Conservation (phyloP, 1,140 invertebrate species). For the Diprion similis region DNA sequence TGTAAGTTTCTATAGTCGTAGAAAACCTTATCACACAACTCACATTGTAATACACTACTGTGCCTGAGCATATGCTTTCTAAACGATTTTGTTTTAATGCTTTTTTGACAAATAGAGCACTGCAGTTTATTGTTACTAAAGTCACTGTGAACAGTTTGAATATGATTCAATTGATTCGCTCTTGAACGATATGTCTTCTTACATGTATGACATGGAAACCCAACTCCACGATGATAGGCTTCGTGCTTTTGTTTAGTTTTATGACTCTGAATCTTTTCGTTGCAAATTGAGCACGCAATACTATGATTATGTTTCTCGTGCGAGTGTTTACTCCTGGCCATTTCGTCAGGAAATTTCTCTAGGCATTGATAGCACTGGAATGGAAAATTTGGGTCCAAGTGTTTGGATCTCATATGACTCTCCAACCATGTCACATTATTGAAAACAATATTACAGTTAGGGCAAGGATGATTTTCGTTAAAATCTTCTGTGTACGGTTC, state of each 20-base stretch:
- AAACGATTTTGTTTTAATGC: constrained; percentile 27
- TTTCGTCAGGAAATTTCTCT: constrained; percentile 32
- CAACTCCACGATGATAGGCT: constrained; percentile 49
- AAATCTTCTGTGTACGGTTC: constrained; percentile 28
- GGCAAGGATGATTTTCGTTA: constrained; percentile 34
- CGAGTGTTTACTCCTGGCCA: constrained; percentile 36
- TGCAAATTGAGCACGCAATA: constrained; percentile 39
- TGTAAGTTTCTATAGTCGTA: constrained; percentile 9
- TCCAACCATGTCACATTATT: constrained; percentile 37
- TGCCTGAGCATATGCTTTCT: constrained; percentile 31
- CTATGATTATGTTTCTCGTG: constrained; percentile 27
- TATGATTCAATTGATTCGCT: constrained; percentile 15
- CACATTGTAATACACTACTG: constrained; percentile 17
- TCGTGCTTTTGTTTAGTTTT: constrained; percentile 38
- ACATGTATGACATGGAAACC: constrained; percentile 50
- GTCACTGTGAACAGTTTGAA: constrained; percentile 11
- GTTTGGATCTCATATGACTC: constrained; percentile 35
- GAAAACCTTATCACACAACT: constrained; percentile 33
- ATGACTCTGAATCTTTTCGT: constrained; percentile 27
- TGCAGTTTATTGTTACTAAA: constrained; percentile 18
- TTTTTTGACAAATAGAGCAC: constrained; percentile 33
- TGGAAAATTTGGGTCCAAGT: constrained; percentile 27
- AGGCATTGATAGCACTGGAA: constrained; percentile 44
- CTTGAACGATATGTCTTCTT: constrained; percentile 41
- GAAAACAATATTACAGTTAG: constrained; percentile 27